Conservation (phyloP, 1,140 invertebrate species). For the Drosophila guanche region DNA sequence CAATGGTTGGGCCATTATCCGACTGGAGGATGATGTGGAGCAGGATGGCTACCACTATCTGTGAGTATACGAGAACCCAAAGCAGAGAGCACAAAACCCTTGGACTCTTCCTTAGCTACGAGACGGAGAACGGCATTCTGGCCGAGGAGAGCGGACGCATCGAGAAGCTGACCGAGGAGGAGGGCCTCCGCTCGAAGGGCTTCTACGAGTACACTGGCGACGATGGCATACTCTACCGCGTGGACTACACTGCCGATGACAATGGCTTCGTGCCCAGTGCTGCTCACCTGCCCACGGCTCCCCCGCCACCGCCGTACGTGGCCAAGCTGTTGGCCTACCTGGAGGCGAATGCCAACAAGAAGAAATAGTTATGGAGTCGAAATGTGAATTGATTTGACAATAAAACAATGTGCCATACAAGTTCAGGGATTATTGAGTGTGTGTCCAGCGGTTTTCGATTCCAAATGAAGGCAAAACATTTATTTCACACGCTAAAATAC, state of each 20-base stretch:
- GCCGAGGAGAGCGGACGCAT: constrained; percentile 85
- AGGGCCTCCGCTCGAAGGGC: constrained; percentile 84
- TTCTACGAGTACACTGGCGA: constrained; percentile 86
- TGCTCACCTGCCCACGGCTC: constrained; percentile 90
- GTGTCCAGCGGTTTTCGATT: too few species aligned
- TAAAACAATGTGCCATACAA: constrained; percentile 21
- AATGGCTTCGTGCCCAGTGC: constrained; percentile 92
- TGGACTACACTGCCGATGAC: constrained; percentile 92
- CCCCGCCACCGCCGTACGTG: constrained; percentile 62
- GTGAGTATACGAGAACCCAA: constrained; percentile 43
- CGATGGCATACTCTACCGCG: constrained; percentile 83
- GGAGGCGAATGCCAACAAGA: constrained; percentile 51
- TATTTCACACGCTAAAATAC: neutral
- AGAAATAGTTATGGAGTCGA: constrained; percentile 14
- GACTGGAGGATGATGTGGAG: constrained; percentile 65
- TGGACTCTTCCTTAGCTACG: constrained; percentile 73
- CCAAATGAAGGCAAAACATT: too few species aligned
- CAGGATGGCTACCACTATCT: constrained; percentile 80
- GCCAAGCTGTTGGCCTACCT: constrained; percentile 69
- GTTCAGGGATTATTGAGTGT: neutral
- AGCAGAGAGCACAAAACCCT: too few species aligned
- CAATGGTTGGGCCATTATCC: constrained; percentile 74
- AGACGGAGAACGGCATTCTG: constrained; percentile 86
- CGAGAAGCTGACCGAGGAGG: constrained; percentile 83
- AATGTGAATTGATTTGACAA: constrained; percentile 10